phyloP scores from a whole-genome alignment of 2,113 vertebrate species.

The Brienomyrus longianalis region DNA sequence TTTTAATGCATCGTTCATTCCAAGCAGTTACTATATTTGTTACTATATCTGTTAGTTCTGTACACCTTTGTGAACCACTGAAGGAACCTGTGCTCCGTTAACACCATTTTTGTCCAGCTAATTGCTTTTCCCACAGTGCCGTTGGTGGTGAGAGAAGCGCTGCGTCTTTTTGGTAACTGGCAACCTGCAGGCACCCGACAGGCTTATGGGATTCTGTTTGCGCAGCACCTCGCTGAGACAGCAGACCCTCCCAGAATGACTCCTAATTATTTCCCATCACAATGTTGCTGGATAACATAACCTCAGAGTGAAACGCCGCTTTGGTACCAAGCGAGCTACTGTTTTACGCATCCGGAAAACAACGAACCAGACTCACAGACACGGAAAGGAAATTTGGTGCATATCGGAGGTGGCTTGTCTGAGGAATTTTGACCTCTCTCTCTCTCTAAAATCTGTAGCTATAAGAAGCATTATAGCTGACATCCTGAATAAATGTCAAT shows the following conservation, averaged over 20 bases:
- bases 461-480: background rate
- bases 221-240: background rate
- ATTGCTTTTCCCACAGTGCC: background rate
- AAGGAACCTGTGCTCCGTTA: background rate
- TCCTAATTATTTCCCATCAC: background rate
- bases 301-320: background rate
- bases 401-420: background rate
- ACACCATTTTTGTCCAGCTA: background rate
- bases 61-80: too few species aligned
- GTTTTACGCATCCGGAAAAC: background rate
- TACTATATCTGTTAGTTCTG: too few species aligned
- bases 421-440: background rate
- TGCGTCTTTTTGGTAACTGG: background rate
- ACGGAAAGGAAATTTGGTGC: background rate
- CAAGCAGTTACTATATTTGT: too few species aligned
- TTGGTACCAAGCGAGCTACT: background rate
- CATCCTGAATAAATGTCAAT: background rate
- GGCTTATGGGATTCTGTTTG: background rate
- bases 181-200: background rate
- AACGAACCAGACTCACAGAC: background rate
- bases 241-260: background rate
- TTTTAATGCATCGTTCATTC: too few species aligned
- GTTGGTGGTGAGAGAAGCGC: background rate
- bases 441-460: background rate
- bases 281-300: background rate